Evolutionary conservation across 2,888 invertebrate species (phyloP), one percentile per base, ranked within the genome.

Genomic region (Ypsolopha scabrella): DNA sequence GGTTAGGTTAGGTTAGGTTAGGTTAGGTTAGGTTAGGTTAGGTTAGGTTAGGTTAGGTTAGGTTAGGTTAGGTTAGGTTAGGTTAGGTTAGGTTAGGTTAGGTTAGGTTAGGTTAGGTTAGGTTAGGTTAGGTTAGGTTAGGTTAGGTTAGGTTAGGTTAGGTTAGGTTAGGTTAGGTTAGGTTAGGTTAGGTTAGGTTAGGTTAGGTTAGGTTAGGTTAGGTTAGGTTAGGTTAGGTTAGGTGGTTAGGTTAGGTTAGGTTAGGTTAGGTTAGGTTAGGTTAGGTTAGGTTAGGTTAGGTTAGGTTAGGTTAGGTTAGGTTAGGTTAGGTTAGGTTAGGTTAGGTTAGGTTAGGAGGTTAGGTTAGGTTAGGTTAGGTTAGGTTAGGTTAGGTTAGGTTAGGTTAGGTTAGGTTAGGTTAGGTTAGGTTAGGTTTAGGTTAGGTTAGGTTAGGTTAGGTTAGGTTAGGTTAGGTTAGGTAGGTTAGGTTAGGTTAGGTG

Each of bases 401-500:
- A 51, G 51, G 51, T 51, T 51, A 51, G 51, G 51, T 51, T 51
- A 51, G 51, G 48, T 51, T 47, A 14, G 48, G 10, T 48, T 13
- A 14, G 48, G 10, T 48, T 13, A 14, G 48, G 10, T 48, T 33
- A 34, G 46, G 50, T 33, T 48, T 50, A 49, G 44, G 49, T 45
- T 48, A 46, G 46, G 51, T 50, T 50, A 48, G 52, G 55, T 51
- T 53, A 50, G 43, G 41, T 39, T 36, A 48, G 41, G 37, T 43
- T 14, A 52, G 36, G 39, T 35, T 52, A 14, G 39, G 43, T 41
- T 41, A 48, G 50, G 41, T 35, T 55, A 55, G 53, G 55, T 53
- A 41, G 48, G 53, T 51, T 53, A 52, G 51, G 53, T 53, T 52
- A 53, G 50, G 49, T 52, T 47, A 53, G 52, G 51, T 53, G 51